A percentile compares a stretch with the other conserved stretches of the same genome.
phyloP scores from a whole-genome alignment of 2,888 invertebrate genomes.

The Salticus scenicus region DNA sequence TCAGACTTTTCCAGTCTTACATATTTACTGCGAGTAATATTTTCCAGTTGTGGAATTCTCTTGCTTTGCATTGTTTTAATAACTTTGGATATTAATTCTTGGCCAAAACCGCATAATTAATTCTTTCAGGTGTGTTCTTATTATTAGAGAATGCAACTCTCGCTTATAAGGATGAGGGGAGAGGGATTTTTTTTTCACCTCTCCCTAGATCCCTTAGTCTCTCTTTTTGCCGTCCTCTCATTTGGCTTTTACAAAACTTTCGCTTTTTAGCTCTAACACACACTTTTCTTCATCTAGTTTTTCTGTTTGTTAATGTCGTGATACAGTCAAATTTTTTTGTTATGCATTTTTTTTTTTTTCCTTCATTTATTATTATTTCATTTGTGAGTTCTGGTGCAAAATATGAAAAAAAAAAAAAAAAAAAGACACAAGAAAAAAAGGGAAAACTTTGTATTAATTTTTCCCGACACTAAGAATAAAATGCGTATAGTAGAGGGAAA shows the following conservation, averaged over 20 bases:
- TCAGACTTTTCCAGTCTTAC: conserved; percentile 13
- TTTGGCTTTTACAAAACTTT: conserved; percentile 56
- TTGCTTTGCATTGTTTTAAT: conserved; percentile 67
- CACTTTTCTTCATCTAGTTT: conserved; percentile 34
- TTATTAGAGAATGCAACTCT: conserved; percentile 44
- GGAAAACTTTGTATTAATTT: conserved; percentile 65
- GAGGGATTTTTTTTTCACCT: conserved; percentile 30
- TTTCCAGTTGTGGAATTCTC: conserved; percentile 59
- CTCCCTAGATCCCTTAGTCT: not conserved
- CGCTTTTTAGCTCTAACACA: conserved; percentile 52
- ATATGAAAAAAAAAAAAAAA: conserved; percentile 13
- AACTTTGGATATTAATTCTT: conserved; percentile 69
- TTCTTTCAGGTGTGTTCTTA: conserved; percentile 69
- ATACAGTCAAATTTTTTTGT: too few relatives aligned
- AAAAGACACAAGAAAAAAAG: conserved; percentile 1
- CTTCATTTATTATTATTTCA: conserved; percentile 64
- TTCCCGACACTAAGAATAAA: conserved; percentile 31
- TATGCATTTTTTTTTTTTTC: not conserved
- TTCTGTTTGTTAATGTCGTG: conserved; percentile 29
- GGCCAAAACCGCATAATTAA: conserved; percentile 69
- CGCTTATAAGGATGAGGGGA: conserved; percentile 12
- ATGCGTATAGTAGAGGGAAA: conserved; percentile 21
- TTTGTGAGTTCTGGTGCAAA: conserved; percentile 46
- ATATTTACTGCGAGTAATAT: conserved; percentile 36
- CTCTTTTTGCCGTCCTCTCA: conserved; percentile 36